Evolutionary conservation across 2,888 invertebrate genomes (phyloP).

Genomic region (Deilephila elpenor): DNA sequence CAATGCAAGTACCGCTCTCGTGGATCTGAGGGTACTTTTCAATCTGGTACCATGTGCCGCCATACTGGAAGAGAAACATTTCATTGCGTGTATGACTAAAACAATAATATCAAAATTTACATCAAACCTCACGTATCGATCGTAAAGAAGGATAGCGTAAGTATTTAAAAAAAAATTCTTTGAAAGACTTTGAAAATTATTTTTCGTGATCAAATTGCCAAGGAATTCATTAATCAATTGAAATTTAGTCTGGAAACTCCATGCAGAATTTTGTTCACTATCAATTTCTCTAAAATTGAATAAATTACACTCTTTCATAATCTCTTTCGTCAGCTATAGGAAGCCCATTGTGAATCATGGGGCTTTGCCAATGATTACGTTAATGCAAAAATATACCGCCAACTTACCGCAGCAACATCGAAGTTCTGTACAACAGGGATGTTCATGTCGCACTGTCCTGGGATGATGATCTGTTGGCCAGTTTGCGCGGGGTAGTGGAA

Average conservation of each 20-base stretch:
- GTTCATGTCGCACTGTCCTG: conserved; percentile 66
- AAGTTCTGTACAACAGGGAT: conserved; percentile 64
- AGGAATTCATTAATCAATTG: no score
- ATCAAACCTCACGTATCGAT: no score
- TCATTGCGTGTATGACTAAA: neutral
- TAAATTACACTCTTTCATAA: no score
- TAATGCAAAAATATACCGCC: no score
- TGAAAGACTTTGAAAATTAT: neutral
- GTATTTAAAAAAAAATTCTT: neutral
- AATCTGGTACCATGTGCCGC: conserved; percentile 73
- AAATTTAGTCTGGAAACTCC: no score
- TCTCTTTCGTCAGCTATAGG: no score
- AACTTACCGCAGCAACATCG: conserved; percentile 56
- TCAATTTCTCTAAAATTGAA: no score
- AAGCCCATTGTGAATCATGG: no score
- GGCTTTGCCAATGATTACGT: no score
- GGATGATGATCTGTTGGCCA: conserved; percentile 61
- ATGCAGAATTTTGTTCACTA: no score
- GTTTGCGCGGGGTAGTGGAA: conserved; percentile 68
- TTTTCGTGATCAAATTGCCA: no score
- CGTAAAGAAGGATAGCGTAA: no score
- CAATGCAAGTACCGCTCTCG: conserved; percentile 61
- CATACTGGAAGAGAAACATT: conserved; percentile 56
- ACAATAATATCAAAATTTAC: neutral
- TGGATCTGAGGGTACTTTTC: conserved; percentile 65